Evolutionary conservation across 2,797 vertebrate species (phyloP), one percentile per base, ranked within the genome.

Genomic region (Malacoctenus gilli): DNA sequence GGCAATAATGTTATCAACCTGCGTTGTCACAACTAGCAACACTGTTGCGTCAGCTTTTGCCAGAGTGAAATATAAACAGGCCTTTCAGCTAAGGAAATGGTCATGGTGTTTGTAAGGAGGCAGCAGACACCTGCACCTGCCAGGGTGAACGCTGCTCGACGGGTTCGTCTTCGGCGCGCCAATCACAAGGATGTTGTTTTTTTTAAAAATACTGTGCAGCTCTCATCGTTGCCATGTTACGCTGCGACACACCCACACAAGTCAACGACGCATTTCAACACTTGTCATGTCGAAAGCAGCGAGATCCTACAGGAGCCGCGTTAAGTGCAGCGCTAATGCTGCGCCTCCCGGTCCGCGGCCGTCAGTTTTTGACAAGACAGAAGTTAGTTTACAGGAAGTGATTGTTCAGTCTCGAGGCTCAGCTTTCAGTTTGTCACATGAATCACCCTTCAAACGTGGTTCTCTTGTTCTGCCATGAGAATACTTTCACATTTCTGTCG

Each of bases 361-460:
- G n/a, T n/a, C n/a, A n/a, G n/a, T 48, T 44, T 76, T 9, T 25
- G 50, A 64, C 54, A 55, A 39, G 19, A 57, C 23, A 5, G 5
- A 6, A 4, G 28, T 25, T 58, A 23, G 32, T 49, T 8, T 23
- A 11, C 23, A 42, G 30, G 20, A 47, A 54, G n/a, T n/a, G 30
- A 9, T 32, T 2, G 5, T 28, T 28, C n/a, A n/a, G n/a, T n/a
- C n/a, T n/a, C n/a, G n/a, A n/a, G n/a, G 25, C 6, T 28, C 5
- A 21, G 14, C 34, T 42, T 46, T 44, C 13, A 9, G 19, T 30
- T 30, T 16, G 21, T 53, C 12, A 39, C 18, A 11, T 18, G 3
- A 18, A 20, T 20, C 10, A 11, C 37, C 2, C 11, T 4, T 5
- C 11, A 39, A 11, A 20, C 0, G 0, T 18, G 10, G 23, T 14